Evolutionary conservation across 2,888 invertebrate genomes (phyloP).

Genomic region (Caenorhabditis plicata): DNA sequence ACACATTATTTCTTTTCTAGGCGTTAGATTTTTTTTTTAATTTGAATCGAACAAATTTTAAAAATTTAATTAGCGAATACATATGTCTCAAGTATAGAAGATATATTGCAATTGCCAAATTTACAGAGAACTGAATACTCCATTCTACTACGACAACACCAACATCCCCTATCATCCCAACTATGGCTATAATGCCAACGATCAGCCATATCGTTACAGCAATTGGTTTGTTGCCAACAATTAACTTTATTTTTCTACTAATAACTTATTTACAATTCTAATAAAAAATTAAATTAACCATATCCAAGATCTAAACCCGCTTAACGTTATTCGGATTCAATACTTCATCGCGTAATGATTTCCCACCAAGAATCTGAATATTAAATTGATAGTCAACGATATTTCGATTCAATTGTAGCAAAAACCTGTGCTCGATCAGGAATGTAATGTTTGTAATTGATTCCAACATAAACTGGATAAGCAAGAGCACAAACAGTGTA

Average conservation of each 20-base stretch:
- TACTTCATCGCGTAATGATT: slow-evolving; percentile 31
- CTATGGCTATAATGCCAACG: slow-evolving; percentile 42
- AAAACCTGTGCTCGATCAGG: slow-evolving; percentile 31
- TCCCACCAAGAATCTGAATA: slow-evolving; percentile 32
- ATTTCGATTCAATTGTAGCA: not conserved
- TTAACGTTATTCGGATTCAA: slow-evolving; percentile 24
- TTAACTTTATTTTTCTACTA: slow-evolving; percentile 5
- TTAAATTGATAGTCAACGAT: not conserved
- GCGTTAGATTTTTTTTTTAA: no score
- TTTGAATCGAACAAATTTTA: no score
- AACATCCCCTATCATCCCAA: slow-evolving; percentile 34
- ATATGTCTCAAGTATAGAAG: no score
- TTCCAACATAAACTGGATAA: slow-evolving; percentile 28
- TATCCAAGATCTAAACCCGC: no score
- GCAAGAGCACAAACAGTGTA: slow-evolving; percentile 25
- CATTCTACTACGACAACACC: slow-evolving; percentile 26
- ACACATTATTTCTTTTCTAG: not conserved
- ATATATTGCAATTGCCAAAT: no score
- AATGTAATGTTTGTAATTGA: slow-evolving; percentile 30
- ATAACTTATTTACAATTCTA: not conserved
- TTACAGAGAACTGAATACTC: slow-evolving; percentile 29
- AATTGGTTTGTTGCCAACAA: slow-evolving; percentile 9
- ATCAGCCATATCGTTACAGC: slow-evolving; percentile 29
- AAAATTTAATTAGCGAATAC: no score
- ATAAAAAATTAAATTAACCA: slow-evolving; percentile 7